Percentiles rank a stretch among this genome's conserved stretches.
Conservation (phyloP, 1,140 invertebrate species). For the Drosophila triauraria region DNA sequence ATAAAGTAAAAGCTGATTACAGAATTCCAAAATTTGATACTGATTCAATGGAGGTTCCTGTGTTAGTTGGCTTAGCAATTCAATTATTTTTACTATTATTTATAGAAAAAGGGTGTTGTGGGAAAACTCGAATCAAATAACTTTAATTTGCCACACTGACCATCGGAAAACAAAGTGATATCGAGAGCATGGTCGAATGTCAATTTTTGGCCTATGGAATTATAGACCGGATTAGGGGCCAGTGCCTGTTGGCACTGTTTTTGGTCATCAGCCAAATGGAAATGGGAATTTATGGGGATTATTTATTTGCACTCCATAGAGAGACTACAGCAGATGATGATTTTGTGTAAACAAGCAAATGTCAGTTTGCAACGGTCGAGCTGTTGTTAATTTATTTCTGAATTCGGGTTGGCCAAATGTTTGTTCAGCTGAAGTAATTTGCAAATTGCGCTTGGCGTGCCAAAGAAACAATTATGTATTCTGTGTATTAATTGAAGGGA, state of each 20-base stretch:
- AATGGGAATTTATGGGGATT: slow-evolving; percentile 54
- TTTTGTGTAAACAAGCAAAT: slow-evolving; percentile 62
- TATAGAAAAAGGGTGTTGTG: background rate
- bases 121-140: background rate
- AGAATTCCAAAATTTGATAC: too few species aligned
- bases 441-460: slow-evolving; percentile 46
- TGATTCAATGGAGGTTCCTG: too few species aligned
- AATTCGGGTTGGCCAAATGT: slow-evolving; percentile 44
- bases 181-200: slow-evolving; percentile 36
- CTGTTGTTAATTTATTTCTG: slow-evolving; percentile 55
- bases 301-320: slow-evolving; percentile 55
- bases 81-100: background rate
- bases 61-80: background rate
- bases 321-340: slow-evolving; percentile 32
- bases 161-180: slow-evolving; percentile 27
- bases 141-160: background rate
- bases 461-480: slow-evolving; percentile 8
- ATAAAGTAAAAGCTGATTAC: too few species aligned
- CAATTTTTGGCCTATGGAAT: slow-evolving; percentile 38
- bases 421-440: slow-evolving; percentile 67
- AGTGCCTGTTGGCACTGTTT: slow-evolving; percentile 2
- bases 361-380: slow-evolving; percentile 41
- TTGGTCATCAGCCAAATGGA: slow-evolving; percentile 42
- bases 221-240: slow-evolving; percentile 60
- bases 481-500: slow-evolving; percentile 19